Evolutionary conservation across 2,113 vertebrate genomes (phyloP), one percentile per base, ranked within the genome.

Genomic region (Oreochromis niloticus): DNA sequence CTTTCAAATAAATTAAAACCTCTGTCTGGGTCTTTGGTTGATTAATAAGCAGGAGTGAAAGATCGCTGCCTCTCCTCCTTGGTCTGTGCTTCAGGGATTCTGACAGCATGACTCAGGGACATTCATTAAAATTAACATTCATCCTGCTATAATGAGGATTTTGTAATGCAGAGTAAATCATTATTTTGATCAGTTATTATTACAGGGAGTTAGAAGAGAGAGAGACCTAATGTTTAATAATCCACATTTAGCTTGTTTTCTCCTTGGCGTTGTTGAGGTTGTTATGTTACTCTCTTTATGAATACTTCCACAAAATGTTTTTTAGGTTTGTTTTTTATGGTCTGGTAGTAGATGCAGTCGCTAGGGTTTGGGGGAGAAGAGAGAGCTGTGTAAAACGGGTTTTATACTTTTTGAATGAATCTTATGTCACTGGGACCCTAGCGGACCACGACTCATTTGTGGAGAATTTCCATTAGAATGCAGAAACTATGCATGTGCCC

Each of bases 61-160:
- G 39, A 73, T 0, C 0, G 39, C 13, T 73, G 22, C 13, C 39
- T 46, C 22, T 0, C 39, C 39, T 71, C n/a, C 12, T 71, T 43
- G 8, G 13, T 24, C 22, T 16, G 68, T 46, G 3, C 0, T 27
- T 73, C 1, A 16, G 22, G 22, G 68, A 73, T 46, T 73, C 22
- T 0, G 39, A 43, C 22, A 17, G 68, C 4, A 3, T n/a, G 17
- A 39, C 34, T 66, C 61, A 12, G 19, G 4, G 34, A 19, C 34
- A 36, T 66, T 39, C 66, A 73, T 46, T 73, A 46, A 73, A 43
- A 71, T 43, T 16, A 71, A 43, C n/a, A 0, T 71, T 71, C 39
- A 16, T 43, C 12, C 12, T 43, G n/a, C 2, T 71, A 9, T 71
- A 43, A 24, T 24, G 12, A 43, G n/a, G 1, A 43, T 43, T 16